Evolutionary conservation across 2,113 vertebrate genomes (phyloP), one percentile per base, ranked within the genome.

Genomic region (Erythrolamprus reginae): DNA sequence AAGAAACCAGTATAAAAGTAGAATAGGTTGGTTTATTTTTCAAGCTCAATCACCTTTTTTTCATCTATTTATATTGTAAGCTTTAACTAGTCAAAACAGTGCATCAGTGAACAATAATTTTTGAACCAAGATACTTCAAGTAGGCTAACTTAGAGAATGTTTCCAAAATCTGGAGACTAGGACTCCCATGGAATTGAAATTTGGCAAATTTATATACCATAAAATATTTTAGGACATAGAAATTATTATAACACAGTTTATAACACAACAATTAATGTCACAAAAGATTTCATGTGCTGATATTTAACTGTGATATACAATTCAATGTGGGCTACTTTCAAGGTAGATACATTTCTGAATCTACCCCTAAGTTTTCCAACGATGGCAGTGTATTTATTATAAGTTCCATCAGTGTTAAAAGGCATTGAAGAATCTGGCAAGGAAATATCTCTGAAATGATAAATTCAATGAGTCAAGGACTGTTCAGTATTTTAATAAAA

Each of bases 1-100:
- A 70, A 82, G 87, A 95, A 93, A 91, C 1, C 47, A 87, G n/a
- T 5, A 15, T 70, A 89, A 93, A 90, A 77, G 91, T 55, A 47
- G 94, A 95, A 92, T 26, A 92, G 83, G 45, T 26, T 82, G 5
- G 23, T 85, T 23, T 15, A 88, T 45, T 86, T 26, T 86, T 19
- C 83, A 90, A 45, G 2, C 48, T 89, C 89, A 58, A 0, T 84
- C 21, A 51, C 53, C 7, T 55, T 48, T 55, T 55, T 93, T 17
- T 10, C 50, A 52, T 61, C 26, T n/a, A 61, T 61, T 61, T 28
- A 65, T 15, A n/a, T 15, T 33, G 28, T 65, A 65, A 65, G 5
- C 28, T 33, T 65, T n/a, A 65, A 2, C 13, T 65, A n/a, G 28
- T 33, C 4, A 58, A 58, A 58, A 10, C 9, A n/a, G 61, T 65